A percentile compares a stretch with the other conserved stretches of the same genome.
Conservation (phyloP, 37 sponge, comb jelly and placozoan species). For the Geodia barretti region DNA sequence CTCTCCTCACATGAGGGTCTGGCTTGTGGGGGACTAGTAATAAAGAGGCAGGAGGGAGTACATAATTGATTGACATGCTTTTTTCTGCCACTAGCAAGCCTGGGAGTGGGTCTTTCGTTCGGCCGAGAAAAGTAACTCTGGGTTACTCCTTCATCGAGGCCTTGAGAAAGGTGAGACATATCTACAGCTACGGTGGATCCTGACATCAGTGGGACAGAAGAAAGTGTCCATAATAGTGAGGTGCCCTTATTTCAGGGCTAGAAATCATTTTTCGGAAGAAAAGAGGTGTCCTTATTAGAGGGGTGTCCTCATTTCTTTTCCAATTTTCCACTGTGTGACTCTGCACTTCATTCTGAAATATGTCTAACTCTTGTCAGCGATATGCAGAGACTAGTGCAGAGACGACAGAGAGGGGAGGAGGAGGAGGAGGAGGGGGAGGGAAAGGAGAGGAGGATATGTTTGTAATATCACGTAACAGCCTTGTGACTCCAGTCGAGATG, state of each 20-base stretch:
- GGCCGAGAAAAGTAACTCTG: slow-evolving; percentile 64
- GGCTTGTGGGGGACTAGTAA: too few species aligned
- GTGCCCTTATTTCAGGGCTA: too few species aligned
- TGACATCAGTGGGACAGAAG: too few species aligned
- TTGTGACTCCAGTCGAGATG: slow-evolving; percentile 63
- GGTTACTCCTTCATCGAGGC: slow-evolving; percentile 72
- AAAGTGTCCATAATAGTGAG: too few species aligned
- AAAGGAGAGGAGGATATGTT: slow-evolving; percentile 22
- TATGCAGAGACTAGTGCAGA: background rate
- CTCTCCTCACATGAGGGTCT: too few species aligned
- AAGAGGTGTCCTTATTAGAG: too few species aligned
- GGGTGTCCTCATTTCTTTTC: too few species aligned
- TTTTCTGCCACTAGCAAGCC: slow-evolving; percentile 1
- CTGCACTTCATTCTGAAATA: background rate
- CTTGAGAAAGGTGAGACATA: slow-evolving; percentile 38
- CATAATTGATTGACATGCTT: too few species aligned
- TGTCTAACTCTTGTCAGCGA: background rate
- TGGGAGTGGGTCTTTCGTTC: slow-evolving; percentile 82
- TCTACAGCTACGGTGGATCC: too few species aligned
- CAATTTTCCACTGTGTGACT: too few species aligned
- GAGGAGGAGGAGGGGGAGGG: slow-evolving; percentile 10
- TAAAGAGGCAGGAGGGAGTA: too few species aligned
- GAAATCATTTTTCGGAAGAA: too few species aligned
- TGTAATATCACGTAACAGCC: slow-evolving; percentile 15
- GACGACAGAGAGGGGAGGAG: slow-evolving; percentile 12